Percentiles rank a stretch among this genome's conserved stretches.
Evolutionary conservation across 2,888 invertebrate genomes (phyloP).

Genomic region (Troides helena): DNA sequence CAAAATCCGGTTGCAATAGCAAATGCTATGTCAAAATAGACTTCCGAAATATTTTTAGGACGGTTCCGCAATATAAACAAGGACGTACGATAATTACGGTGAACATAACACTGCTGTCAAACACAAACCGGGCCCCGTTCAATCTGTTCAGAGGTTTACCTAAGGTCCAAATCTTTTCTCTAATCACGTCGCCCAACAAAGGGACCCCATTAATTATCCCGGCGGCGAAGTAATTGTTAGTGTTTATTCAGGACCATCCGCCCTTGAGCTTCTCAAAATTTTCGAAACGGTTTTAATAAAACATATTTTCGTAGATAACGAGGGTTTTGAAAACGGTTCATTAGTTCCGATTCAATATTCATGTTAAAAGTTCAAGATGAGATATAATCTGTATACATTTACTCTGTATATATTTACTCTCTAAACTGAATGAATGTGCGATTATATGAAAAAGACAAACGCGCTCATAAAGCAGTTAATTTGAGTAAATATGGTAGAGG

Average conservation of each 20-base stretch:
- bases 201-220: conserved; percentile 29
- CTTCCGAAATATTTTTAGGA: no score
- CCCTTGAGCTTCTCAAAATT: conserved; percentile 22
- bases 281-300: conserved; percentile 12
- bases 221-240: conserved; percentile 27
- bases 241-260: conserved; percentile 26
- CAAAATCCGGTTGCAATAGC: no score
- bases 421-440: no score
- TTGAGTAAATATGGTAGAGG: no score
- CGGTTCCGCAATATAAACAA: conserved; percentile 1
- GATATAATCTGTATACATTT: no score
- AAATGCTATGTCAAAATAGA: no score
- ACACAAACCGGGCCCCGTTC: conserved; percentile 19
- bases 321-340: background rate
- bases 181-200: conserved; percentile 29
- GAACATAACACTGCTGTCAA: conserved; percentile 21
- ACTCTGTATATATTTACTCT: no score
- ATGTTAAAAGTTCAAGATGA: no score
- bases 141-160: conserved; percentile 26
- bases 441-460: no score
- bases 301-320: background rate
- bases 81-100: conserved; percentile 17
- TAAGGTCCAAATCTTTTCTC: conserved; percentile 28
- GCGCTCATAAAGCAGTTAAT: no score
- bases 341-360: no score